A percentile compares a stretch with the other conserved stretches of the same genome.
Evolutionary conservation across 2,113 vertebrate genomes (phyloP).

Genomic region (Sinocyclocheilus maitianheensis): DNA sequence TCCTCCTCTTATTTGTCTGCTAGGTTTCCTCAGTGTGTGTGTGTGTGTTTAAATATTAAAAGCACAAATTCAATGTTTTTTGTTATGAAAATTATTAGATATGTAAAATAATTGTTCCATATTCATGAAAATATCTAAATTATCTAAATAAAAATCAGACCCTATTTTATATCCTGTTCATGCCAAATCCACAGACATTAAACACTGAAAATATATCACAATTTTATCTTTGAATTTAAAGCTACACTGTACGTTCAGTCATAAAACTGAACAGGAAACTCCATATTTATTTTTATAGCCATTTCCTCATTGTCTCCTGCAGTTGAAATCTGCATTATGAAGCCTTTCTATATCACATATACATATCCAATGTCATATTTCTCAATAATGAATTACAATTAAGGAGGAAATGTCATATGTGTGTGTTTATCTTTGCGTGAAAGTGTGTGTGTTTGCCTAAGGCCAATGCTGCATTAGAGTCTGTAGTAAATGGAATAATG

Average conservation of each 20-base stretch:
- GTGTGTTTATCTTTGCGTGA: constrained; percentile 41
- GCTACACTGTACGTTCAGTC: background rate
- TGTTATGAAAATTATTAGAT: background rate
- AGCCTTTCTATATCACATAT: background rate
- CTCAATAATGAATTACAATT: constrained; percentile 47
- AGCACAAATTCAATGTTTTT: too few relatives aligned
- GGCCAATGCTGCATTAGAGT: constrained; percentile 86
- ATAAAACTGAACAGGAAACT: background rate
- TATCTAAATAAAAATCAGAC: too few relatives aligned
- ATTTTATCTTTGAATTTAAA: background rate
- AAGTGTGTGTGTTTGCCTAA: constrained; percentile 72
- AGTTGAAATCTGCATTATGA: constrained; percentile 6
- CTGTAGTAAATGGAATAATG: constrained; percentile 96
- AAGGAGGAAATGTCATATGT: constrained; percentile 39
- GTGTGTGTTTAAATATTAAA: too few relatives aligned
- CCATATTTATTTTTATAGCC: background rate
- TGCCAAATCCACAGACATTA: background rate
- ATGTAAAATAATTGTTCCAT: background rate
- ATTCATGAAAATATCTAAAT: background rate
- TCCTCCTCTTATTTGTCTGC: background rate
- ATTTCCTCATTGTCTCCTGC: too few relatives aligned
- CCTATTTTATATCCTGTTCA: too few relatives aligned
- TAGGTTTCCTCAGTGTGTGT: too few relatives aligned
- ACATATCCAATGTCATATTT: constrained; percentile 36
- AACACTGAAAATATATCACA: background rate